phyloP scores from a whole-genome alignment of 2,113 vertebrate species.

The Pan troglodytes region NHGRI_mPanTro3-v2.1_pri NC_072401.2:151413001-151413500 shows the following conservation, averaged over 20 bases:
- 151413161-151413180: neutral
- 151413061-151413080: neutral
- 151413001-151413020: neutral
- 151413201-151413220: neutral
- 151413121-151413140: neutral
- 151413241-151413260: neutral
- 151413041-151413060: neutral
- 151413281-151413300: neutral
- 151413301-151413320: neutral
- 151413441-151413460: neutral
- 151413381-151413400: neutral
- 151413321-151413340: neutral
- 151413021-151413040: neutral
- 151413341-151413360: neutral
- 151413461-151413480: neutral
- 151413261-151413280: neutral
- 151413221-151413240: neutral
- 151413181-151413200: neutral
- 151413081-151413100: neutral
- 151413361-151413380: neutral
- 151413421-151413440: neutral
- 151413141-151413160: neutral
- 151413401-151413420: neutral
- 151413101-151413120: conserved; percentile 3
- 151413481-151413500: conserved; percentile 5